phyloP scores from a whole-genome alignment of 2,888 invertebrate species.

The Boloria euphrosyne region DNA sequence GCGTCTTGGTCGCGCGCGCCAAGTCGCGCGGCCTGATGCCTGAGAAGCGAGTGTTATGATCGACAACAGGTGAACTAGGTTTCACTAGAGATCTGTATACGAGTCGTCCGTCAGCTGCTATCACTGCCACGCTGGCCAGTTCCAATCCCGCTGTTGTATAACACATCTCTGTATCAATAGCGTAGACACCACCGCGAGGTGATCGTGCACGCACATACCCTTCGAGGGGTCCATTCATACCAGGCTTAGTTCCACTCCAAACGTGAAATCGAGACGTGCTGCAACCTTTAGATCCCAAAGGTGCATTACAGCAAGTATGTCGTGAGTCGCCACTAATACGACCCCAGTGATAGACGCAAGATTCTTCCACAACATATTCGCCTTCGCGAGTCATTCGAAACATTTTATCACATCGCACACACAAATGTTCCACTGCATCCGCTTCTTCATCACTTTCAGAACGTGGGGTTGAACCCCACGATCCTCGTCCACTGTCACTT shows the following conservation, averaged over 20 bases:
- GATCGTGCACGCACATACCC: constrained; percentile 85
- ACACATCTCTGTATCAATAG: constrained; percentile 98
- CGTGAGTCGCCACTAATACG: constrained; percentile 83
- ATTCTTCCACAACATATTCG: constrained; percentile 87
- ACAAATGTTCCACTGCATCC: constrained; percentile 83
- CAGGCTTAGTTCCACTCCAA: constrained; percentile 87
- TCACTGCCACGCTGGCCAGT: constrained; percentile 92
- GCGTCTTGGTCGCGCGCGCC: constrained; percentile 84
- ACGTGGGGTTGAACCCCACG: constrained; percentile 79
- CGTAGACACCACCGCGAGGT: constrained; percentile 85
- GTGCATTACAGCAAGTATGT: constrained; percentile 85
- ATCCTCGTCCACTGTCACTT: constrained; percentile 80
- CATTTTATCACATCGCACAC: constrained; percentile 87
- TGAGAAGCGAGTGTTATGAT: constrained; percentile 97
- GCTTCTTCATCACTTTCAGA: constrained; percentile 82
- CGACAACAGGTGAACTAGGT: constrained; percentile 91
- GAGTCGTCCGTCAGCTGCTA: constrained; percentile 86
- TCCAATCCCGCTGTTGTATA: constrained; percentile 94
- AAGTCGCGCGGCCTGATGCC: constrained; percentile 88
- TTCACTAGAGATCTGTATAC: constrained; percentile 93
- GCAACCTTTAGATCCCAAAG: constrained; percentile 84
- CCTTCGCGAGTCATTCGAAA: constrained; percentile 88
- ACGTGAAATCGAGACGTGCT: constrained; percentile 86
- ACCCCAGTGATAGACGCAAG: constrained; percentile 95
- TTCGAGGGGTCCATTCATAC: constrained; percentile 88